These are phyloP conservation scores for Electrona antarctica DNA, from an alignment of 2,113 vertebrate genomes.

Conservation along the genomic window DNA sequence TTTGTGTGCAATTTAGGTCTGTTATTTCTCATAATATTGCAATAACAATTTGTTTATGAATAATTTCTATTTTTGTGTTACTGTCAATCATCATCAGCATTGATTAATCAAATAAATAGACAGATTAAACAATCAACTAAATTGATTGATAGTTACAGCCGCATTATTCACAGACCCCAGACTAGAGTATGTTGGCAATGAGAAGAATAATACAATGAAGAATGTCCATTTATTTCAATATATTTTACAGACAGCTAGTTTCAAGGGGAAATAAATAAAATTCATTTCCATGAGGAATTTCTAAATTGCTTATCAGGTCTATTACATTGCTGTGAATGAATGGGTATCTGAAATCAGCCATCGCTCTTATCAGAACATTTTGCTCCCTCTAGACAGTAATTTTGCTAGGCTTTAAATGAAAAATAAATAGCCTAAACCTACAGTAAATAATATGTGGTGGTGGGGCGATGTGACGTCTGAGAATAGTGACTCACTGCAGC, in stretches of 20 bases:
- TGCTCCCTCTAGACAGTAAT: slow-evolving; percentile 27
- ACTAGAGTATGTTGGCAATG: not conserved
- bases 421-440: too few relatives aligned
- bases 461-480: not conserved
- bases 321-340: slow-evolving; percentile 17
- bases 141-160: too few relatives aligned
- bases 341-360: slow-evolving; percentile 42
- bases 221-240: not conserved
- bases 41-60: too few relatives aligned
- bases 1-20: too few relatives aligned
- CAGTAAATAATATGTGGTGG: not conserved
- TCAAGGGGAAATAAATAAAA: slow-evolving; percentile 4
- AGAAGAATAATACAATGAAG: not conserved
- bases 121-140: too few relatives aligned
- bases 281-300: not conserved
- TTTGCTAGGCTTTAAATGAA: not conserved
- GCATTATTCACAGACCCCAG: not conserved
- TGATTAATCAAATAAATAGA: too few relatives aligned
- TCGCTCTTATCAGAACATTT: slow-evolving; percentile 11
- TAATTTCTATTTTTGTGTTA: too few relatives aligned
- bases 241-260: not conserved
- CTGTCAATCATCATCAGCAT: too few relatives aligned
- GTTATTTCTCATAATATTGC: too few relatives aligned
- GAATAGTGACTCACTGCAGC: not conserved
- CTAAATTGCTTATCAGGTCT: not conserved